Evolutionary conservation across 2,888 invertebrate species (phyloP), one percentile per base, ranked within the genome.

Genomic region (Antheraea assamensis): DNA sequence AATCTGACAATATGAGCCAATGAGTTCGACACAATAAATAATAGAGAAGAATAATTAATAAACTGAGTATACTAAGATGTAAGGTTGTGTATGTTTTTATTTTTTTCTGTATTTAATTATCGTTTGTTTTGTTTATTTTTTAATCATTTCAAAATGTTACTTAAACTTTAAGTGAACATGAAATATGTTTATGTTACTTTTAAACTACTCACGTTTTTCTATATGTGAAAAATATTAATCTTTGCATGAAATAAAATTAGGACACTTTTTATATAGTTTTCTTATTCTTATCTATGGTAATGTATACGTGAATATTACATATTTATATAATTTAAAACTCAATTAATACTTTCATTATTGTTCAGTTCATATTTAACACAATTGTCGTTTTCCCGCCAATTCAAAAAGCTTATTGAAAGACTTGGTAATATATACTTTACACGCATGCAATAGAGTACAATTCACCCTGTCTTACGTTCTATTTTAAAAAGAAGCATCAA

Each of bases 371-470:
- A 52, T n/a, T 19, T 52, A 58, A 24, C 13, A 21, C 3, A n/a
- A 13, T 35, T 68, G 35, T 21, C 10, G 21, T 5, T 17, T 91
- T 91, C 90, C 90, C 90, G 90, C 90, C 90, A 89, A 87, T 83
- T 85, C 80, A 27, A 76, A 82, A 79, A 82, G 76, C 77, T 81
- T 78, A 75, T 47, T 49, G 55, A 30, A 27, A 15, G 15, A 0
- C 21, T 72, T 52, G 24, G 70, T 42, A 52, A 5, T 78, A 74
- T 76, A 75, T 78, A 13, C 49, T 71, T 58, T 81, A 78, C 0
- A 0, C 0, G 0, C 3, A 1, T 0, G 0, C 0, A 1, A 68
- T 74, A 82, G 70, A 74, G 75, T 75, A 49, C 19, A 71, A 68
- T 76, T 73, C 79, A 47, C 19, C 49, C 49, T 24, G 61, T 17